Percentiles rank a stretch among this genome's conserved stretches.
Conservation (phyloP, 2,113 vertebrate species). For the Cisticola juncidis region DNA sequence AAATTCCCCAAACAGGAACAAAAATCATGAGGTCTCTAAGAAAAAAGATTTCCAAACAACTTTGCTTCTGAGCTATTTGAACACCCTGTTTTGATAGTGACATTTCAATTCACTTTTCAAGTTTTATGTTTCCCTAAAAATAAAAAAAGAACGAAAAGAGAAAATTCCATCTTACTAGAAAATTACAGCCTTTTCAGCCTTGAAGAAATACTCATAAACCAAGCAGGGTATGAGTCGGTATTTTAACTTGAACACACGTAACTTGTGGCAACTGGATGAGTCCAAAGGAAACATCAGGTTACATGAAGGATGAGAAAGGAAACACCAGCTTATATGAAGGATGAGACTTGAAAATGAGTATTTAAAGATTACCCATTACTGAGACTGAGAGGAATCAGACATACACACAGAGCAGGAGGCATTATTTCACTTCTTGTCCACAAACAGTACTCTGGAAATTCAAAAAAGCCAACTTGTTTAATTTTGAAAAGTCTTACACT, state of each 20-base stretch:
- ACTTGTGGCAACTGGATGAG: not conserved
- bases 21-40: not conserved
- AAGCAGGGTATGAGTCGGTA: rapidly evolving
- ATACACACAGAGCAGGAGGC: not conserved
- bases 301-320: not conserved
- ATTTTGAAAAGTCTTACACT: not conserved
- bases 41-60: not conserved
- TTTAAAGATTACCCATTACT: not conserved
- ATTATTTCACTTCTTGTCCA: not conserved
- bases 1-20: not conserved
- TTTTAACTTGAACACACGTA: not conserved
- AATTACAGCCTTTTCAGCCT: not conserved
- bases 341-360: not conserved
- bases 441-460: not conserved
- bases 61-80: not conserved
- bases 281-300: not conserved
- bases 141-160: not conserved
- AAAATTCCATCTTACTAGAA: not conserved
- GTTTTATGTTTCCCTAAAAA: not conserved
- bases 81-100: not conserved
- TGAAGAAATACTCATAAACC: not conserved
- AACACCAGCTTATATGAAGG: not conserved
- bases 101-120: not conserved
- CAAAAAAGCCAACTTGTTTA: not conserved
- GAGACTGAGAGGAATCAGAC: not conserved